Evolutionary conservation across 2,888 invertebrate genomes (phyloP), one percentile per base, ranked within the genome.

Genomic region (Octonoba sinensis): DNA sequence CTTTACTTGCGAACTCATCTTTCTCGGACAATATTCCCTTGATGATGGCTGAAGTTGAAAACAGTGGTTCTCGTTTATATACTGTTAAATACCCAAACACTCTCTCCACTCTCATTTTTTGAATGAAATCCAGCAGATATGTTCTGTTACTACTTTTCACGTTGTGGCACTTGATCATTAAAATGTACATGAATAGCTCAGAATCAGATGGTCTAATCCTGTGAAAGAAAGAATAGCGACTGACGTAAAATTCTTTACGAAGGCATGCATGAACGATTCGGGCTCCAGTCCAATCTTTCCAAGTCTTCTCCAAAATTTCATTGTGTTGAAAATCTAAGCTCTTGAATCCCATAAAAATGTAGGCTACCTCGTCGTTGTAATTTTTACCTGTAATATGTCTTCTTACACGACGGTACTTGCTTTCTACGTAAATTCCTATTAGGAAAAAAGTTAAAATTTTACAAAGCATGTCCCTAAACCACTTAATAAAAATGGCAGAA

Each of bases 211-310:
- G 79, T 8, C 27, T 44, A 16, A 79, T 59, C 18, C 79, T 72
- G 24, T 73, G 72, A 47, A 67, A 73, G 67, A 79, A 79, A 18
- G 79, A 79, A 62, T 65, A 79, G 6, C 79, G 72, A 20, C 67
- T 62, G 54, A 79, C 60, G 13, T 73, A 27, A 18, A 73, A 79
- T 44, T 73, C 79, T 18, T 79, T 51, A 8, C 67, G 27, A 36
- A 79, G 60, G 20, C 72, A 67, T 8, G 46, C 6, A 71, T 79
- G 64, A 4, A 79, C 73, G 6, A 79, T 24, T 12, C 79, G 79
- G 20, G 79, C 79, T 27, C 79, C 79, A 18, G 79, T 79, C 79
- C 79, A 79, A 49, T 79, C 79, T 62, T 79, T 79, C 79, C 79
- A 79, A 0, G 72, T 54, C 24, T 60, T 15, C 22, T 79, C 79